Evolutionary conservation across 2,797 vertebrate species (phyloP).

Genomic region (Acanthopagrus latus): DNA sequence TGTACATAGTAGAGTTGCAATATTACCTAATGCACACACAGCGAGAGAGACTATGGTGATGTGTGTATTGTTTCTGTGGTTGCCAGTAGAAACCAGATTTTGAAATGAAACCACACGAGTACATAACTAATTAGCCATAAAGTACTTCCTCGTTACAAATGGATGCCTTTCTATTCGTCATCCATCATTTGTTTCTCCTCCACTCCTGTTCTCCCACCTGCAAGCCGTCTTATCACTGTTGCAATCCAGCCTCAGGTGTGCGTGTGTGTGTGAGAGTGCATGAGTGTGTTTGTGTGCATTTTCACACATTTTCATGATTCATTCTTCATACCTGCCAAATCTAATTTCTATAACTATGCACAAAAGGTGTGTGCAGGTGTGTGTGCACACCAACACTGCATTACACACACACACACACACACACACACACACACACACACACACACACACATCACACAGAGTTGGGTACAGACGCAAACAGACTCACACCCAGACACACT

Average conservation of each 20-base stretch:
- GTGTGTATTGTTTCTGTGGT: conserved; percentile 70
- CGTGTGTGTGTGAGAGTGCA: conserved; percentile 5
- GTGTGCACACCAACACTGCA: not conserved
- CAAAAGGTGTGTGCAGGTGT: conserved; percentile 24
- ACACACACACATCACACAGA: conserved; percentile 3
- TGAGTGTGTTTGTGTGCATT: conserved; percentile 4
- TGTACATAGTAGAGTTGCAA: conserved; percentile 23
- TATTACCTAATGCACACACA: conserved; percentile 29
- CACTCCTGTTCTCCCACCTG: conserved; percentile 55
- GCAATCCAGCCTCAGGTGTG: conserved; percentile 58
- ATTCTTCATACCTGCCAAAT: conserved; percentile 67
- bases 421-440: conserved; percentile 7
- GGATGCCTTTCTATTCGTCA: conserved; percentile 58
- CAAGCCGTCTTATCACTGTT: conserved; percentile 53
- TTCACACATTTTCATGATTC: conserved; percentile 58
- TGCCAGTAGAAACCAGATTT: conserved; percentile 68
- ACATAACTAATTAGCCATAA: conserved; percentile 54
- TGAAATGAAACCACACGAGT: conserved; percentile 61
- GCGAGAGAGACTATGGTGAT: conserved; percentile 10
- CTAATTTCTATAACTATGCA: conserved; percentile 53
- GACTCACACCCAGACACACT: conserved; percentile 33
- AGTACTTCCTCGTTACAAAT: conserved; percentile 62
- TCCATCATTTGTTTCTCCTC: conserved; percentile 61
- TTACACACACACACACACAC: not conserved
- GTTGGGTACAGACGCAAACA: conserved; percentile 20